Evolutionary conservation across 2,888 invertebrate genomes (phyloP), one percentile per base, ranked within the genome.

Genomic region (Lycia hirtaria): DNA sequence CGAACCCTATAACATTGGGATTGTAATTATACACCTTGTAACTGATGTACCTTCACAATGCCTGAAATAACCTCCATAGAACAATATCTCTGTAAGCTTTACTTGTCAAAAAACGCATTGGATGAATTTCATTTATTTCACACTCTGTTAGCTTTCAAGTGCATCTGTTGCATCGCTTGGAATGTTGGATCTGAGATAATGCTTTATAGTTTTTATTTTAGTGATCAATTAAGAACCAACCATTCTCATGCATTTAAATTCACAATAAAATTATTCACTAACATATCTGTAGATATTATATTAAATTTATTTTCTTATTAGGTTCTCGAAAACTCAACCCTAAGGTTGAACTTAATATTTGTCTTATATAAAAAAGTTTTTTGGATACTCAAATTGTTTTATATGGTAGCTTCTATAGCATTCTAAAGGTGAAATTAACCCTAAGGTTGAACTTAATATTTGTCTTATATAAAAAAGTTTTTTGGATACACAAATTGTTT

Each of bases 101-200:
- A 47, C 26, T 20, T 19, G 19, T 44, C 24, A 24, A 47, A 15
- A 24, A 10, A n/a, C 28, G 5, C 30, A 40, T 37, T 41, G 17
- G 1, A 45, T 35, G 24, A 38, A 41, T 28, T 41, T 40, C 9
- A 24, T 20, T 28, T 32, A 17, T 51, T 56, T 70, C 75, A 4
- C 75, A 49, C 28, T 17, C 9, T 22, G 28, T 47, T 47, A 28
- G 20, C 30, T 44, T 20, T 10, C 26, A 22, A 32, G 22, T 30
- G 38, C 32, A 40, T 24, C 20, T 17, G n/a, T n/a, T 53, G 37
- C 26, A 28, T 28, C 28, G 3, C n/a, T 45, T 24, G 9, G 26
- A 41, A 26, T 35, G 17, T 41, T 5, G 22, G 14, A 43, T 43
- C 24, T 6, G 3, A 33, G 24, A 7, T 32, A 22, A 24, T 26